phyloP scores from a whole-genome alignment of 2,888 invertebrate genomes.

The Cremastinae sp. region DNA sequence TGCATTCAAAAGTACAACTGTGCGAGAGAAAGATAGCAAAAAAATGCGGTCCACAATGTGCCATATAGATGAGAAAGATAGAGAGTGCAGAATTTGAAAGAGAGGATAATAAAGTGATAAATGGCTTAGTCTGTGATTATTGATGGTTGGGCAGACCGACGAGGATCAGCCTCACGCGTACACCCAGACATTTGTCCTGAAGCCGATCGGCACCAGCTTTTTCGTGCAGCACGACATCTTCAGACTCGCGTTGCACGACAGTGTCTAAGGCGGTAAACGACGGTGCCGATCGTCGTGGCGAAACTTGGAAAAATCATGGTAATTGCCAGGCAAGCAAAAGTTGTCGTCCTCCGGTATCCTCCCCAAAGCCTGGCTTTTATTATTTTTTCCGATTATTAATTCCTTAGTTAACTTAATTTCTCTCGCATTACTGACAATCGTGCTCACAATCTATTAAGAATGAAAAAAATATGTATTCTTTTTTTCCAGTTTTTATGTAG shows the following conservation, averaged over 20 bases:
- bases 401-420: conserved; percentile 4
- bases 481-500: too few relatives aligned
- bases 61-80: conserved; percentile 69
- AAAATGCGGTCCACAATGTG: background rate
- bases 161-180: conserved; percentile 97
- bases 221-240: conserved; percentile 98
- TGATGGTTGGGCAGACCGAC: conserved; percentile 89
- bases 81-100: conserved; percentile 55
- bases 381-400: conserved; percentile 13
- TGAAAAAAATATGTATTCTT: too few relatives aligned
- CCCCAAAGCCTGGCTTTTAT: conserved; percentile 27
- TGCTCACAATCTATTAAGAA: background rate
- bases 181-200: conserved; percentile 95
- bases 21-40: background rate
- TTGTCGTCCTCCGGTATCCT: conserved; percentile 41
- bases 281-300: conserved; percentile 67
- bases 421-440: conserved; percentile 25
- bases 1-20: conserved; percentile 11
- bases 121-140: conserved; percentile 74
- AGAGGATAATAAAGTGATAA: conserved; percentile 27
- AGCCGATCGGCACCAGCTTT: conserved; percentile 92
- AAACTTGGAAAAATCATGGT: conserved; percentile 71
- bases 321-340: conserved; percentile 71
- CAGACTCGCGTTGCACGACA: conserved; percentile 94
- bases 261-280: conserved; percentile 81